Conservation (phyloP, 2,888 invertebrate genomes). For the Carterocephalus palaemon region DNA sequence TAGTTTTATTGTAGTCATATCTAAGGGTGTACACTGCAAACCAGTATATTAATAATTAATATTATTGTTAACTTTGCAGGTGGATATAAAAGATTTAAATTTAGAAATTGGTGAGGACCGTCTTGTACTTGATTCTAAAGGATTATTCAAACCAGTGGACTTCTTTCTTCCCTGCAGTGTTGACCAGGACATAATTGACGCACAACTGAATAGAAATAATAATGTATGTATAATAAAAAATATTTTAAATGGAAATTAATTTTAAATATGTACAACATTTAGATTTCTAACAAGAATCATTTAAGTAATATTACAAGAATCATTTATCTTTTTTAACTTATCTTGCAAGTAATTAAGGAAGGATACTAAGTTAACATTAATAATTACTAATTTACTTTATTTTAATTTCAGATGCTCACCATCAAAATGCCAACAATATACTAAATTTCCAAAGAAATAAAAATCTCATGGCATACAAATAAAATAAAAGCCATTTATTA, state of each 20-base stretch:
- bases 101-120: conserved; percentile 88
- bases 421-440: conserved; percentile 70
- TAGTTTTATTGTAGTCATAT: too few relatives aligned
- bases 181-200: conserved; percentile 75
- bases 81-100: conserved; percentile 80
- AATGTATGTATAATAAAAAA: conserved; percentile 50
- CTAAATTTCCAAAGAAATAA: conserved; percentile 34
- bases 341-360: too few relatives aligned
- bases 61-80: conserved; percentile 51
- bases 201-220: conserved; percentile 63
- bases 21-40: too few relatives aligned
- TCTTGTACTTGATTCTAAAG: conserved; percentile 82
- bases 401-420: conserved; percentile 62
- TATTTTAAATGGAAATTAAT: not conserved
- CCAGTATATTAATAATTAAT: too few relatives aligned
- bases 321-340: too few relatives aligned
- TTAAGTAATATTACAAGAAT: too few relatives aligned
- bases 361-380: too few relatives aligned
- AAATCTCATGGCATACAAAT: too few relatives aligned
- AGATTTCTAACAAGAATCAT: too few relatives aligned
- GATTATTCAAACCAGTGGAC: conserved; percentile 81
- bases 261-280: too few relatives aligned
- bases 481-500: conserved; percentile 1
- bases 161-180: conserved; percentile 84
- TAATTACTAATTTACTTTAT: conserved; percentile 10